Evolutionary conservation across 2,113 vertebrate genomes (phyloP).

Genomic region (Pipa parva): DNA sequence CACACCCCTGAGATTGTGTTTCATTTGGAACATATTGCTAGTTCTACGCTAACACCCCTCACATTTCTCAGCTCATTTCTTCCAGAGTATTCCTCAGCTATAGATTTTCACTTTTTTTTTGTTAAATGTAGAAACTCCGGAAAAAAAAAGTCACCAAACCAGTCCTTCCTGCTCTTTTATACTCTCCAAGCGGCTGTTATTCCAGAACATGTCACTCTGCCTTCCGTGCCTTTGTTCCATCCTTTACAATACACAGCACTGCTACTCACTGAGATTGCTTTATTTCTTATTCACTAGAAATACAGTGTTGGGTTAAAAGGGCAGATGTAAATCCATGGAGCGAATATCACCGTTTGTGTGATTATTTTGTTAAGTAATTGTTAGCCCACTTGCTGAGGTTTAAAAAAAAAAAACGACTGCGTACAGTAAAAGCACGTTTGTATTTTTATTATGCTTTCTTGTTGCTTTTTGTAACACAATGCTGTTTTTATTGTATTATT

Average conservation of each 20-base stretch:
- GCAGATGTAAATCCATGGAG: not conserved
- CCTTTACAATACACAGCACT: not conserved
- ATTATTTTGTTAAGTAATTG: not conserved
- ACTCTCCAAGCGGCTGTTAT: not conserved
- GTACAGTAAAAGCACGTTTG: not conserved
- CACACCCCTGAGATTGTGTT: conserved; percentile 30
- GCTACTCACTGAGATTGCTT: not conserved
- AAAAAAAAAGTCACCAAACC: conserved; percentile 24
- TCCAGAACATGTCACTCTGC: not conserved
- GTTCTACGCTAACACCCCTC: conserved; percentile 12
- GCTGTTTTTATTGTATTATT: not conserved
- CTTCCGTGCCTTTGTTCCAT: not conserved
- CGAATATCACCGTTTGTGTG: not conserved
- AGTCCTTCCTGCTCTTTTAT: conserved; percentile 14
- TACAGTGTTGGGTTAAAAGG: not conserved
- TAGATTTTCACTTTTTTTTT: conserved; percentile 20
- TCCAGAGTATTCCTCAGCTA: conserved; percentile 2
- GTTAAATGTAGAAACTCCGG: not conserved
- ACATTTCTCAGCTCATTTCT: conserved; percentile 34
- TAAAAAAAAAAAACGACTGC: not conserved
- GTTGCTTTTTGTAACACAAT: not conserved
- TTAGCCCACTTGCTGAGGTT: not conserved
- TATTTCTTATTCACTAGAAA: not conserved
- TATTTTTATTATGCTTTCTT: not conserved
- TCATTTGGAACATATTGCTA: conserved; percentile 35